Evolutionary conservation across 2,797 vertebrate species (phyloP).

Genomic region (Neosilurus mollespiculum): DNA sequence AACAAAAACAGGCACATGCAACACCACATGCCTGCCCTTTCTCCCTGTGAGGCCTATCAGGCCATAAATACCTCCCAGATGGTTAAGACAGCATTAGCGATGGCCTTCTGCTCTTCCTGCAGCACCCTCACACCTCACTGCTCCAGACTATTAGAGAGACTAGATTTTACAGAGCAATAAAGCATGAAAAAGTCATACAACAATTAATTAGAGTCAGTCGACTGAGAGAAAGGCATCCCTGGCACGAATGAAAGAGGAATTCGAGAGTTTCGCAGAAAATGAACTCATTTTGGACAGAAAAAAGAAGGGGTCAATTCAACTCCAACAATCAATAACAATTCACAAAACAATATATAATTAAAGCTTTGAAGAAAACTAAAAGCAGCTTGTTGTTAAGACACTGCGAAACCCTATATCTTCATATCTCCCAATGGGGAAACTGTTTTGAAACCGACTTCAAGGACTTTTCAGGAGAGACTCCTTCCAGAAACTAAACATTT

Average conservation of each 20-base stretch:
- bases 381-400: background rate
- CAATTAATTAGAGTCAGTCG: background rate
- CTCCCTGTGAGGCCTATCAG: constrained; percentile 58
- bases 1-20: constrained; percentile 62
- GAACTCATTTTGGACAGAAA: background rate
- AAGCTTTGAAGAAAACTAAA: background rate
- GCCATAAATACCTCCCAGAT: constrained; percentile 40
- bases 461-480: background rate
- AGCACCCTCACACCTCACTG: too few species aligned
- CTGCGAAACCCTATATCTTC: background rate
- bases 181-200: background rate
- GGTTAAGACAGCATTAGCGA: background rate
- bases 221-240: background rate
- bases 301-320: background rate
- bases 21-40: constrained; percentile 48
- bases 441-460: background rate
- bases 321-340: background rate
- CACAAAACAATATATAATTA: background rate
- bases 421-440: background rate
- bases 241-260: background rate
- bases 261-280: background rate
- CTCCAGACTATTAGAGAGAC: too few species aligned
- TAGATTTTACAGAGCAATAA: background rate
- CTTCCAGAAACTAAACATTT: background rate
- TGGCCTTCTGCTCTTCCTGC: constrained; percentile 4